A percentile compares a stretch with the other conserved stretches of the same genome.
phyloP scores from a whole-genome alignment of 2,888 invertebrate species.

The Idaea straminata region DNA sequence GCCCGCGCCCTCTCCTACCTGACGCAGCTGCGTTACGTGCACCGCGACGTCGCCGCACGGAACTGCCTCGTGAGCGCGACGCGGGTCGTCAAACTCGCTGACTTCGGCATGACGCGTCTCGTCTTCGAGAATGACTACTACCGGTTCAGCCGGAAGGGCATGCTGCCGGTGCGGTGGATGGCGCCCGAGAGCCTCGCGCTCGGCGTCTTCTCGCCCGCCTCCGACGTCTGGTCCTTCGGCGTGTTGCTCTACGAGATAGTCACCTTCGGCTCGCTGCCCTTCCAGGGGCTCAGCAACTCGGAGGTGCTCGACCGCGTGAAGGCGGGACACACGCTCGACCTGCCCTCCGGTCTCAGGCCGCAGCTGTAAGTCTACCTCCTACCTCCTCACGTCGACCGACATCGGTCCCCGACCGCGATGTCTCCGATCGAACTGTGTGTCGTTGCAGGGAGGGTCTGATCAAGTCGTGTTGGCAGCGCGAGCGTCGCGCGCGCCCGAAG shows the following conservation, averaged over 20 bases:
- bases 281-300: constrained; percentile 91
- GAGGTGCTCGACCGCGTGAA: constrained; percentile 91
- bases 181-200: constrained; percentile 91
- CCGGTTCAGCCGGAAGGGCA: constrained; percentile 91
- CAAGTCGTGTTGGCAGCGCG: constrained; percentile 88
- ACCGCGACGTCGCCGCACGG: constrained; percentile 90
- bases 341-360: constrained; percentile 89
- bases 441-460: constrained; percentile 84
- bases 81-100: constrained; percentile 88
- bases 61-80: constrained; percentile 90
- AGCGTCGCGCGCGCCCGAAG: constrained; percentile 85
- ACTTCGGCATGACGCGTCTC: constrained; percentile 95
- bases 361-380: constrained; percentile 84
- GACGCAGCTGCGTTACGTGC: constrained; percentile 91
- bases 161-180: constrained; percentile 96
- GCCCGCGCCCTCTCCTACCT: constrained; percentile 92
- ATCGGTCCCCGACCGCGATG: no score
- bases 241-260: constrained; percentile 93
- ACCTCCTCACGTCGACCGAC: no score
- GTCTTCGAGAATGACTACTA: constrained; percentile 95
- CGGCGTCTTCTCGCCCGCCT: constrained; percentile 91
- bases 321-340: constrained; percentile 84
- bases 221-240: constrained; percentile 95
- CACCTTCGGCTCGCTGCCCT: constrained; percentile 95
- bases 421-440: no score